phyloP scores from a whole-genome alignment of 2,888 invertebrate genomes.

The Lumbricus terrestris region DNA sequence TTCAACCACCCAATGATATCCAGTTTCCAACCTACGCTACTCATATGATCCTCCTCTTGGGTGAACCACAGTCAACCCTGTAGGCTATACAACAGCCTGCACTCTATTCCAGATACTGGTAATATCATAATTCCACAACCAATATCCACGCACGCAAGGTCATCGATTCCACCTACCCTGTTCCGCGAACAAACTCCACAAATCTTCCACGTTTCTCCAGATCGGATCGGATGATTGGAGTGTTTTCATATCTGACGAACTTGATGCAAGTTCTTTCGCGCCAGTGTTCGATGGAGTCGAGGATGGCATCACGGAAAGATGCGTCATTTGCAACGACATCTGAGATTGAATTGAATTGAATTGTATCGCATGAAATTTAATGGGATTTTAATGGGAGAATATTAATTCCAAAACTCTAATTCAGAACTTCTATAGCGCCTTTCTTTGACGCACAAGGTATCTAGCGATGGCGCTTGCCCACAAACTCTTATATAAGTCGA shows the following conservation, averaged over 20 bases:
- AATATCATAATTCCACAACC: too few species aligned
- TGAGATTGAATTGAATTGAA: not conserved
- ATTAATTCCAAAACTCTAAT: too few species aligned
- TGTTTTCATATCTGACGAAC: slow-evolving; percentile 17
- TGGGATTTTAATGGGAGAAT: too few species aligned
- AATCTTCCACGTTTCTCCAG: slow-evolving; percentile 13
- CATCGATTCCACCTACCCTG: slow-evolving; percentile 17
- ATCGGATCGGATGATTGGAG: not conserved
- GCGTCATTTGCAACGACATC: not conserved
- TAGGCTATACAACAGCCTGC: not conserved
- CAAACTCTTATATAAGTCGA: too few species aligned
- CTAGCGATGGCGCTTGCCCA: too few species aligned
- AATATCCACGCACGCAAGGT: too few species aligned
- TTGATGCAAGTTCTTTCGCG: slow-evolving; percentile 27
- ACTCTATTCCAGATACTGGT: too few species aligned
- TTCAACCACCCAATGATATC: not conserved
- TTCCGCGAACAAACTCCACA: slow-evolving; percentile 23
- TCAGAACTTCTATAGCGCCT: too few species aligned
- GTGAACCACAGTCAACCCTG: not conserved
- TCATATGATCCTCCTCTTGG: not conserved
- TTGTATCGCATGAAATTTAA: too few species aligned
- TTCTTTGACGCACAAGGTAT: too few species aligned
- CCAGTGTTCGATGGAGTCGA: slow-evolving; percentile 22
- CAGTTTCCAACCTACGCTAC: not conserved
- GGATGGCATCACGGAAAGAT: not conserved